These are phyloP conservation scores for Cryptocephalus moraei DNA, from an alignment of 2,888 invertebrate genomes.

Conservation along the genomic window DNA sequence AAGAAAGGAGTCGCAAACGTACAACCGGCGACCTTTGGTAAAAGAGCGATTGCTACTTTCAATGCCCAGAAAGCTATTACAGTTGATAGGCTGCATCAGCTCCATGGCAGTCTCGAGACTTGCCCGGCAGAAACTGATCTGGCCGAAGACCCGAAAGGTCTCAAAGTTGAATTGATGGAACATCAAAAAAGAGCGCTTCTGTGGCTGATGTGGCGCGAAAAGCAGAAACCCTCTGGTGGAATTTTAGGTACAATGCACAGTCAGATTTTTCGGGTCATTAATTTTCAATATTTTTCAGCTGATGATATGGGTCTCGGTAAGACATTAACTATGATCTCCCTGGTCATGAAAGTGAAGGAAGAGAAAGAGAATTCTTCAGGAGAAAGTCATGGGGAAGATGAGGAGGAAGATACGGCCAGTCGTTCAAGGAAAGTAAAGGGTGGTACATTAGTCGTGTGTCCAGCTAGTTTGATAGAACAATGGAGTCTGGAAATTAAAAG, in stretches of 20 bases:
- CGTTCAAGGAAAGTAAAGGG: constrained; percentile 7
- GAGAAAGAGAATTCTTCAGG: constrained; percentile 26
- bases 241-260: constrained; percentile 54
- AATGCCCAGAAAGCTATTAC: constrained; percentile 59
- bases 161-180: constrained; percentile 60
- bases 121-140: constrained; percentile 52
- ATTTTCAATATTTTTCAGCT: constrained; percentile 37
- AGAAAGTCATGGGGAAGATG: constrained; percentile 7
- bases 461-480: constrained; percentile 82
- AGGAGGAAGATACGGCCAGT: constrained; percentile 9
- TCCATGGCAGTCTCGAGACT: constrained; percentile 59
- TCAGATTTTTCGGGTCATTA: background rate
- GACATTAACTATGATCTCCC: constrained; percentile 72
- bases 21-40: constrained; percentile 48
- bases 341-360: constrained; percentile 49
- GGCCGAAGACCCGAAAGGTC: constrained; percentile 50
- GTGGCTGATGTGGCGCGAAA: constrained; percentile 81
- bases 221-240: constrained; percentile 76
- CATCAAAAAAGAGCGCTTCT: constrained; percentile 80
- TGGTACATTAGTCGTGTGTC: constrained; percentile 83
- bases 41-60: constrained; percentile 56
- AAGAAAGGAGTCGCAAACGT: constrained; percentile 44
- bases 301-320: constrained; percentile 80
- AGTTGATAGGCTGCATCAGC: constrained; percentile 56
- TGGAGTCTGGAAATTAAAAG: constrained; percentile 74